Evolutionary conservation across 2,797 vertebrate genomes (phyloP).

Genomic region (Leuciscus waleckii): DNA sequence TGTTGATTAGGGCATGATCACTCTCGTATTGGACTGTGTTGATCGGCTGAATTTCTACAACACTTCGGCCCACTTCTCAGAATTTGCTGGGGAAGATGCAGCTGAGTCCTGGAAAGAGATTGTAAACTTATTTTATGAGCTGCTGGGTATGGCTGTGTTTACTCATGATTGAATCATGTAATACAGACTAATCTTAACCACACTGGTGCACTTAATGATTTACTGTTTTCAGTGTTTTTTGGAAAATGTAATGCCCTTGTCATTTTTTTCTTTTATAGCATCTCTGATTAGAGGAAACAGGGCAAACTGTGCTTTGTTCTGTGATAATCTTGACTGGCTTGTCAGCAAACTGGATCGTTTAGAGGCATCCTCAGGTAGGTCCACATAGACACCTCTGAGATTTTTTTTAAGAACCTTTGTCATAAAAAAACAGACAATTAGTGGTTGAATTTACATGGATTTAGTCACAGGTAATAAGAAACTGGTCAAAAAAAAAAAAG

Average conservation of each 20-base stretch:
- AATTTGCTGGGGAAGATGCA: slow-evolving; percentile 92
- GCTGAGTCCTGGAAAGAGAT: slow-evolving; percentile 95
- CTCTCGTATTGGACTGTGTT: slow-evolving; percentile 90
- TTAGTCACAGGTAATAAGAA: not conserved
- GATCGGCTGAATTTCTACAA: slow-evolving; percentile 93
- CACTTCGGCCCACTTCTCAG: slow-evolving; percentile 92
- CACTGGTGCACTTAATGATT: not conserved
- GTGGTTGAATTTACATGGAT: too few relatives aligned
- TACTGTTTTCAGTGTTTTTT: not conserved
- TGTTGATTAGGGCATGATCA: slow-evolving; percentile 86
- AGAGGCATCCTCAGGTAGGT: slow-evolving; percentile 91
- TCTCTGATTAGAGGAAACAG: slow-evolving; percentile 93
- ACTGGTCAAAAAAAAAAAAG: not conserved
- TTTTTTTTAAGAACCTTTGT: not conserved
- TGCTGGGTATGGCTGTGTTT: slow-evolving; percentile 81
- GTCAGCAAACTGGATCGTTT: slow-evolving; percentile 94
- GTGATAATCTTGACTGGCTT: slow-evolving; percentile 94
- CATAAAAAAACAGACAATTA: too few relatives aligned
- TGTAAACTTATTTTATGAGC: slow-evolving; percentile 90
- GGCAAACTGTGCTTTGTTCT: slow-evolving; percentile 93
- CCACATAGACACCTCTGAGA: not conserved
- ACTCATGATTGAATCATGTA: not conserved
- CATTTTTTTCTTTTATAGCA: slow-evolving; percentile 72
- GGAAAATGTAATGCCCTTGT: not conserved
- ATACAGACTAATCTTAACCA: not conserved